These are phyloP conservation scores for Myripristis jacobus DNA, from an alignment of 2,797 vertebrate genomes.

Conservation along the genomic window DNA sequence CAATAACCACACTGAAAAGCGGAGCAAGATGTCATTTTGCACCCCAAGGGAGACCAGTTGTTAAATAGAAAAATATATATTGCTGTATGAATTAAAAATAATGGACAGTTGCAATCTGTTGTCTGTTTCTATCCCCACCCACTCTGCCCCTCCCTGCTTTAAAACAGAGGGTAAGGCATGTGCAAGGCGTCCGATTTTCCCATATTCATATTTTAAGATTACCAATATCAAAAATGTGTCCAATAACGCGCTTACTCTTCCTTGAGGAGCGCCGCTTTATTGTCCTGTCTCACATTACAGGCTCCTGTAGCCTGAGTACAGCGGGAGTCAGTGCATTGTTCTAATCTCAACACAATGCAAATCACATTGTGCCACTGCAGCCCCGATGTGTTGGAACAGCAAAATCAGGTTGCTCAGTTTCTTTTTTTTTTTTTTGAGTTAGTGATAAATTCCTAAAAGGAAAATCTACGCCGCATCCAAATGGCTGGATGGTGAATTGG, in stretches of 20 bases:
- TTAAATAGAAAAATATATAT: not conserved
- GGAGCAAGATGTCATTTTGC: not conserved
- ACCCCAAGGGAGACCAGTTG: not conserved
- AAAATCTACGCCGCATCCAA: not conserved
- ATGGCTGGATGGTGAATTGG: not conserved
- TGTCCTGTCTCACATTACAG: not conserved
- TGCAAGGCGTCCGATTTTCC: not conserved
- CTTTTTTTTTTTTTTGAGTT: no score
- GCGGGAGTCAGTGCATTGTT: slow-evolving; percentile 57
- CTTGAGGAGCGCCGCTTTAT: not conserved
- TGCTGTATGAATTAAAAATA: slow-evolving; percentile 39
- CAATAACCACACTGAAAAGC: not conserved
- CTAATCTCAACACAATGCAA: slow-evolving; percentile 52
- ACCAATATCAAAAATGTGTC: not conserved
- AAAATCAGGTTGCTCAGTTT: rapidly evolving
- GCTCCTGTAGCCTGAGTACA: not conserved
- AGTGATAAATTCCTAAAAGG: no score
- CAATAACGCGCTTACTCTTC: not conserved
- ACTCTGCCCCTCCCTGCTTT: slow-evolving; percentile 53
- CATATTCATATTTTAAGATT: rapidly evolving
- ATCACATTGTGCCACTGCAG: slow-evolving; percentile 38
- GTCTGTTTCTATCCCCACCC: slow-evolving; percentile 48
- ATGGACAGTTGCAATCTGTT: slow-evolving; percentile 28
- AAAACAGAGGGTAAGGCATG: not conserved
- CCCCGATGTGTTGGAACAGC: not conserved